phyloP scores from a whole-genome alignment of 2,113 vertebrate species.

The Zosterops pallidus region DNA sequence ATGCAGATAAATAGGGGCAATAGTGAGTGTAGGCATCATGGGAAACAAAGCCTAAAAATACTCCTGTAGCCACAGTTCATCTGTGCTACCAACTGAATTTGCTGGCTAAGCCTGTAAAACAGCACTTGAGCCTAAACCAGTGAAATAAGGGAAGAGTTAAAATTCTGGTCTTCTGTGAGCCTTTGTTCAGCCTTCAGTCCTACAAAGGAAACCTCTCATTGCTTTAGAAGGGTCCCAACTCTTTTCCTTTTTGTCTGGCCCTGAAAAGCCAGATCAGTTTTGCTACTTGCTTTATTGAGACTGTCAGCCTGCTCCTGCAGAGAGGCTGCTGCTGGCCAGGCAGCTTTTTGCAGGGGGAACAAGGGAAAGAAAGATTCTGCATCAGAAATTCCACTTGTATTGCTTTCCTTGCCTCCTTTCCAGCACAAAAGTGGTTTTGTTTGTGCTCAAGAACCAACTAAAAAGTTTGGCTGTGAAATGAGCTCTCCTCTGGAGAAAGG shows the following conservation, averaged over 20 bases:
- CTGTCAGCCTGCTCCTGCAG: neutral
- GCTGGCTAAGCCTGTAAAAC: neutral
- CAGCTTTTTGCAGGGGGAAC: slow-evolving; percentile 2
- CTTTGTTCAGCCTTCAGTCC: neutral
- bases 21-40: neutral
- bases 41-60: slow-evolving; percentile 13
- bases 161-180: neutral
- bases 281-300: slow-evolving; percentile 26
- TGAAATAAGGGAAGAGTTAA: slow-evolving; percentile 14
- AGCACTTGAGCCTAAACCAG: neutral
- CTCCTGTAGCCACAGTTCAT: neutral
- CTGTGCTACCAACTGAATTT: neutral
- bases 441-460: slow-evolving; percentile 29
- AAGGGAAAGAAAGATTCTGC: slow-evolving; percentile 14
- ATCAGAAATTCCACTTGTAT: slow-evolving; percentile 10
- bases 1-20: neutral
- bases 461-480: slow-evolving; percentile 33
- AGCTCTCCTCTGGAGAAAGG: neutral
- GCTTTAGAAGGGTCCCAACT: neutral
- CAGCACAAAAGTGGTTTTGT: slow-evolving; percentile 56
- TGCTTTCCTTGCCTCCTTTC: neutral
- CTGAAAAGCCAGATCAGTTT: slow-evolving; percentile 39
- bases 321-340: neutral
- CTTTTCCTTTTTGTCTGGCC: slow-evolving; percentile 19
- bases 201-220: slow-evolving; percentile 9